Evolutionary conservation across 2,797 vertebrate species (phyloP).

Genomic region (Hylomyscus alleni): DNA sequence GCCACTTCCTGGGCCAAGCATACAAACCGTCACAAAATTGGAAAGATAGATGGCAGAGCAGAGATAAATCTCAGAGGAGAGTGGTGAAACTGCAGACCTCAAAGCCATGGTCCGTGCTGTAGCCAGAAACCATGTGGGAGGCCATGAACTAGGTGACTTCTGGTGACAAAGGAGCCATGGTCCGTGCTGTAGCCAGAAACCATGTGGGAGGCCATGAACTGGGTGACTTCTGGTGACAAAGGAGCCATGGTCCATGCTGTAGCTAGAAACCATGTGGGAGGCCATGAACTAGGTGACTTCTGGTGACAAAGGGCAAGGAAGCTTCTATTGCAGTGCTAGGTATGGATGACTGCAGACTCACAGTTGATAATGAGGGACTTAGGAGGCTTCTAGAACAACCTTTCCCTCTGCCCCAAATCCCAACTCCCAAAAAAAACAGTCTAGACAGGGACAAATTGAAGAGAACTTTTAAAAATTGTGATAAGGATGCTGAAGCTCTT

Average conservation of each 20-base stretch:
- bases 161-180: background rate
- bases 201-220: no score
- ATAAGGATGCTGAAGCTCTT: background rate
- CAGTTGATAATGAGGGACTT: background rate
- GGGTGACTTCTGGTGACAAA: background rate
- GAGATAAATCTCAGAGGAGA: background rate
- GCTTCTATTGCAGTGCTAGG: background rate
- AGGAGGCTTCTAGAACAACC: background rate
- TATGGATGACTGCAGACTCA: background rate
- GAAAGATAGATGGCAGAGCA: background rate
- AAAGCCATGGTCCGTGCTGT: background rate
- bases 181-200: background rate
- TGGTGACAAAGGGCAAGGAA: background rate
- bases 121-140: no score
- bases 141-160: no score
- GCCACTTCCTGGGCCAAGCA: no score
- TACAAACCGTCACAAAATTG: background rate
- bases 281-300: no score
- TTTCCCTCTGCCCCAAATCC: no score
- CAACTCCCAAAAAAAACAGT: background rate
- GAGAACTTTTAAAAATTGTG: background rate
- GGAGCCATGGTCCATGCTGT: background rate
- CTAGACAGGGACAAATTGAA: background rate
- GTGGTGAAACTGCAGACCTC: no score
- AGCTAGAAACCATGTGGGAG: no score